phyloP scores from a whole-genome alignment of 2,113 vertebrate species.

The Rhodinocichla rosea region DNA sequence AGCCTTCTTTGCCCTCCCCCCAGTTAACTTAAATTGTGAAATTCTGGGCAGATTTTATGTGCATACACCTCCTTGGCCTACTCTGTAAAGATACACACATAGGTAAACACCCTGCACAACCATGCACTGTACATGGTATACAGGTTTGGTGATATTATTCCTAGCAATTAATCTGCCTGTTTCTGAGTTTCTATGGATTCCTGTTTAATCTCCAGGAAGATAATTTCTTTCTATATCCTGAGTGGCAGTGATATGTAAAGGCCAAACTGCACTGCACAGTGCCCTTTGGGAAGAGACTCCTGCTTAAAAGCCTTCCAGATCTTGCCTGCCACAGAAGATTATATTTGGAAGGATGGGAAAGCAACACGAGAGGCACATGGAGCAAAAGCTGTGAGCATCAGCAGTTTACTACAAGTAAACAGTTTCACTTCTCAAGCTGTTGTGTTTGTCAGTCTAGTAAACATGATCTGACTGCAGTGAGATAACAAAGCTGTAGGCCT shows the following conservation, averaged over 20 bases:
- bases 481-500: neutral
- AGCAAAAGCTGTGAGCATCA: conserved; percentile 59
- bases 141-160: neutral
- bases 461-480: neutral
- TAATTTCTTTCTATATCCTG: neutral
- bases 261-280: neutral
- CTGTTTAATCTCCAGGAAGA: conserved; percentile 5
- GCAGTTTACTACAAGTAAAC: conserved; percentile 57
- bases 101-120: neutral
- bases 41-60: neutral
- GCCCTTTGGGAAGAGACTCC: conserved; percentile 44
- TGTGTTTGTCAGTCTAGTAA: conserved; percentile 18
- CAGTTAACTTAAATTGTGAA: neutral
- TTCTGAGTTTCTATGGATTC: neutral
- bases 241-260: neutral
- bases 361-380: conserved; percentile 42
- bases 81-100: neutral
- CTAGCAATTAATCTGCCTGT: neutral
- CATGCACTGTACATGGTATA: neutral
- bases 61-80: neutral
- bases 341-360: conserved; percentile 59
- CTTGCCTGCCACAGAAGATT: conserved; percentile 7
- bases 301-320: conserved; percentile 26
- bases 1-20: neutral
- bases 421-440: conserved; percentile 39